Conservation (phyloP, 2,888 invertebrate species). For the Leptura quadrifasciata region DNA sequence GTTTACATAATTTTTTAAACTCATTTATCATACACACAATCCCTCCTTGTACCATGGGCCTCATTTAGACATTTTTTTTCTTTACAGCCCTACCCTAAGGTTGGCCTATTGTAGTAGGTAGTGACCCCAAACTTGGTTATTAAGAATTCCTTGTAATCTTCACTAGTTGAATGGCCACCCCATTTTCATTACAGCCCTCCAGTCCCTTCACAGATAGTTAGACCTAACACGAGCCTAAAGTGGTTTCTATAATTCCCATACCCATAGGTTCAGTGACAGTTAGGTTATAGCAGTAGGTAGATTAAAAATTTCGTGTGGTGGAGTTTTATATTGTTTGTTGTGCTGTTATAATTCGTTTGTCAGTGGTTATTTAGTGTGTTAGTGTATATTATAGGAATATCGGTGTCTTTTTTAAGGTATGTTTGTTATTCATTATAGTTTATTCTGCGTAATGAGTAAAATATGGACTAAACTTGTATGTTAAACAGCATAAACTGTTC, state of each 20-base stretch:
- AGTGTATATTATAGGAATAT: background rate
- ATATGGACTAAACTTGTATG: background rate
- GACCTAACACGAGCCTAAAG: slow-evolving; percentile 15
- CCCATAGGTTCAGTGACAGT: slow-evolving; percentile 23
- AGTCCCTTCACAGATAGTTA: slow-evolving; percentile 21
- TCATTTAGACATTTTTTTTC: too few species aligned
- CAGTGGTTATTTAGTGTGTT: background rate
- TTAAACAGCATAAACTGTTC: background rate
- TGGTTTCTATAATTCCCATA: slow-evolving; percentile 15
- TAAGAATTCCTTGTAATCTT: background rate
- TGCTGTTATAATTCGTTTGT: background rate
- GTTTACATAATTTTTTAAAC: too few species aligned
- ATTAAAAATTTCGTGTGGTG: slow-evolving; percentile 15
- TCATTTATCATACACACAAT: too few species aligned
- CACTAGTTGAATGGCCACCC: slow-evolving; percentile 24
- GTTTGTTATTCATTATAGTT: background rate
- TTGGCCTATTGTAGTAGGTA: background rate
- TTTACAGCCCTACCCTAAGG: too few species aligned
- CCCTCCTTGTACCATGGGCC: too few species aligned
- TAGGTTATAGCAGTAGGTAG: slow-evolving; percentile 11
- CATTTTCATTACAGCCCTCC: slow-evolving; percentile 2
- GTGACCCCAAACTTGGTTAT: background rate
- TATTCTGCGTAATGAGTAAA: background rate
- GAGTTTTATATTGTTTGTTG: background rate
- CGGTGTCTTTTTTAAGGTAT: background rate